Base-by-base conservation (phyloP, 2,797 vertebrate species). In the Aphelocoma californica region DNA sequence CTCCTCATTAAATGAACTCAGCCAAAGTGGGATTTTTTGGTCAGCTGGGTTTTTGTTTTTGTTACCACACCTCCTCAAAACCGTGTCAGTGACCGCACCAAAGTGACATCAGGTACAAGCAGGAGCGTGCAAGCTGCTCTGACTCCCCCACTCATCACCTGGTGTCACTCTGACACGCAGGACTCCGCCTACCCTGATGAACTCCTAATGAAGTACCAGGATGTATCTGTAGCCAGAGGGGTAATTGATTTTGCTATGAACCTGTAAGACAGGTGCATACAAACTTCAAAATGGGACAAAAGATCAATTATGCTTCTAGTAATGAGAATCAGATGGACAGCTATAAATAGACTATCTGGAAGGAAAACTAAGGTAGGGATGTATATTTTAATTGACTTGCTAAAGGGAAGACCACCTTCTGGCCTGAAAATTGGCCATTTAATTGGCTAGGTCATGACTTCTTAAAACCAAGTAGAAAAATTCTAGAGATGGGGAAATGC, bases 231-330 rank as follows among this genome's bases (percentile, higher is more conserved):
- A 88, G 87, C 79, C 60, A 86, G 64, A 75, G 47, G 73, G 66
- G 50, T 73, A 75, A 93, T 19, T 57, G 78, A 82, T 90, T 80
- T 92, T 77, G 69, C 50, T 53, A 61, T 32, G 64, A 88, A 77
- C 83, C 78, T 67, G 40, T 32, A 70, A 84, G 77, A 88, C 73
- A 93, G 80, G 77, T 84, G 34, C 74, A 74, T 12, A 36, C 54
- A 67, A 90, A 83, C 60, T 93, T 81, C 21, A 81, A 23, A 94
- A 81, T 29, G 34, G 85, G 67, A 81, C 42, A 81, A 78, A 66
- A 66, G 82, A 93, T 86, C 82, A 92, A 64, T 88, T 69, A 79
- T 26, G 56, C 81, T 48, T 60, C 62, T 34, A 62, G 40, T 61
- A 90, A 94, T 47, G 73, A 81, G 81, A 81, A 82, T 81, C 48